Evolutionary conservation across 2,113 vertebrate genomes (phyloP), one percentile per base, ranked within the genome.

Genomic region (Grallaria varia): DNA sequence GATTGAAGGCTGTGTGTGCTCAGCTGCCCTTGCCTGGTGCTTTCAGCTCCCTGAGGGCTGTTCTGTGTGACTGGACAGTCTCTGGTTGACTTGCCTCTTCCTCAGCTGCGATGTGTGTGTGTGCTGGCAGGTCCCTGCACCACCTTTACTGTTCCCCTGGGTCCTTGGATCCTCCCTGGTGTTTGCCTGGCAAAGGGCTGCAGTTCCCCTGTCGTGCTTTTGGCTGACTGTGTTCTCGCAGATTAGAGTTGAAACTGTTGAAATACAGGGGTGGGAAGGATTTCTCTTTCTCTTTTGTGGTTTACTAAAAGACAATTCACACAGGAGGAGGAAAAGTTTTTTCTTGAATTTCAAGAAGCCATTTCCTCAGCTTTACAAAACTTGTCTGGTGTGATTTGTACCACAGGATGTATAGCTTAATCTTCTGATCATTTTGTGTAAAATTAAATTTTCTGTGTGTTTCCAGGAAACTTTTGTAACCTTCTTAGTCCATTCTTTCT

Each of bases 291-390:
- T 74, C 27, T 55, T 84, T 64, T 31, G 7, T 1, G 1, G 4
- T 60, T 84, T 58, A n/a, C 37, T 88, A 45, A 56, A 68, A 76
- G 56, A 50, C 33, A 77, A 27, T n/a, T 63, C 20, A 12, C 22
- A 2, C 20, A 60, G 55, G 49, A 90, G 50, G 35, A 75, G 30
- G 44, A 37, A 31, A 33, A 64, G 14, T 68, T 58, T 58, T 71
- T 25, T 89, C 37, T 74, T 84, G 55, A 62, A 45, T 81, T 78
- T 77, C 42, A 74, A 30, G 52, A 67, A 86, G 25, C 40, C 60
- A 2, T 88, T 93, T 9, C 23, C 5, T 5, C 25, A 69, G 28
- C 0, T 0, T 59, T 84, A 77, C 16, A 13, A 60, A 63, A 23
- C 28, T 53, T 80, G 12, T 17, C 55, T 73, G 40, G 40, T 28